These are phyloP conservation scores for Sebastes wilsoni DNA, from an alignment of 2,797 vertebrate species.

Conservation along the genomic window DNA sequence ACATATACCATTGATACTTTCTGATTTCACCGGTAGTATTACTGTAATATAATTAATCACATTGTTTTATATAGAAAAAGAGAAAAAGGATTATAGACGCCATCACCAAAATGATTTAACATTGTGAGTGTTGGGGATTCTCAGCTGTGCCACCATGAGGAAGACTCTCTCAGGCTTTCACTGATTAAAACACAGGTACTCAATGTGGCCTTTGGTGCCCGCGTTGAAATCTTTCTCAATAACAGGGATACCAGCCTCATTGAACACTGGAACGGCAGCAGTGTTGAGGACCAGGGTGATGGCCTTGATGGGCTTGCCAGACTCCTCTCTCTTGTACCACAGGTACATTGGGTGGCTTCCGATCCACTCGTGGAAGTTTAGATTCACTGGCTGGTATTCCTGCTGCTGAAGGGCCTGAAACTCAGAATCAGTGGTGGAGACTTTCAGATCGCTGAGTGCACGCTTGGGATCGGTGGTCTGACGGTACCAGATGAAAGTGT, in stretches of 20 bases:
- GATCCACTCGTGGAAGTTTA: neutral
- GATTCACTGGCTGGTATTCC: accelerated
- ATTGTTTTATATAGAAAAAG: neutral
- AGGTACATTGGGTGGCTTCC: neutral
- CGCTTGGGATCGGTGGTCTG: neutral
- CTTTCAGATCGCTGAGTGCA: neutral
- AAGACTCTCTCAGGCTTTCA: neutral
- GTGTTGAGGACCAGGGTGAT: neutral
- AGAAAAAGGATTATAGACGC: neutral
- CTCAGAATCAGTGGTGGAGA: neutral
- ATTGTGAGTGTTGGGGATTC: neutral
- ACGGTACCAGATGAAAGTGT: neutral
- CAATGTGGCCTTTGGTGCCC: neutral
- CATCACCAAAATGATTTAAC: neutral
- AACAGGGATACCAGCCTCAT: neutral
- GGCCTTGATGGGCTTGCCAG: neutral
- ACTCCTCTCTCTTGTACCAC: neutral
- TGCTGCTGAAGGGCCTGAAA: neutral
- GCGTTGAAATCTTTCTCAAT: neutral
- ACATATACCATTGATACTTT: neutral
- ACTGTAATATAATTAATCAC: neutral
- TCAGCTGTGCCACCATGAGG: neutral
- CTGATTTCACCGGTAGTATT: neutral
- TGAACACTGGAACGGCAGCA: too few species aligned
- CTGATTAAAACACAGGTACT: neutral